A percentile compares a stretch with the other conserved stretches of the same genome.
phyloP scores from a whole-genome alignment of 1,140 invertebrate species.

The Trichonephila clavipes region DNA sequence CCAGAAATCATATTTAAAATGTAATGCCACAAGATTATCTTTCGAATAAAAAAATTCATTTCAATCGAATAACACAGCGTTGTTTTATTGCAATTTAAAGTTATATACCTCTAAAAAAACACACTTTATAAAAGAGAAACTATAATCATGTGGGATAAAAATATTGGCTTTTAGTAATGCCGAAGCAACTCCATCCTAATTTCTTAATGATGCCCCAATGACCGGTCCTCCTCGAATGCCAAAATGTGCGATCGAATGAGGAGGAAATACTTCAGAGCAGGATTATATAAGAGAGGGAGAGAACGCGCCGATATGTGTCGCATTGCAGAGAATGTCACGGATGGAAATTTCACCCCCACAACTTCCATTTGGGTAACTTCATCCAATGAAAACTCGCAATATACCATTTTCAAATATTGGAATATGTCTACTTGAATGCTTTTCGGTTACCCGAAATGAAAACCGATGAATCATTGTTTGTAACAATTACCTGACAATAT shows the following conservation, averaged over 20 bases:
- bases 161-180: conserved; percentile 44
- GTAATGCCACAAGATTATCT: too few species aligned
- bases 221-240: conserved; percentile 29
- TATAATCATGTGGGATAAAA: neutral
- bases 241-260: neutral
- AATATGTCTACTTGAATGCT: neutral
- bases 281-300: too few species aligned
- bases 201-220: conserved; percentile 40
- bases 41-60: too few species aligned
- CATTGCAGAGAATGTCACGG: conserved; percentile 32
- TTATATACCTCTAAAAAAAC: too few species aligned
- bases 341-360: neutral
- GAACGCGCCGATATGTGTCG: neutral
- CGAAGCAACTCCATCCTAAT: neutral
- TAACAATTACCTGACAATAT: conserved; percentile 17
- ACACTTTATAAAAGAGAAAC: too few species aligned
- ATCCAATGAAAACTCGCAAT: neutral
- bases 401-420: conserved; percentile 24
- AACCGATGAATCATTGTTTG: conserved; percentile 22
- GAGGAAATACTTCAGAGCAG: conserved; percentile 19
- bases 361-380: neutral
- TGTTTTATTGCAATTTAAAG: too few species aligned
- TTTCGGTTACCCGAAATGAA: neutral
- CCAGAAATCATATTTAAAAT: too few species aligned
- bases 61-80: too few species aligned